phyloP scores from a whole-genome alignment of 2,888 invertebrate species.

The Glaucopsyche alexis region DNA sequence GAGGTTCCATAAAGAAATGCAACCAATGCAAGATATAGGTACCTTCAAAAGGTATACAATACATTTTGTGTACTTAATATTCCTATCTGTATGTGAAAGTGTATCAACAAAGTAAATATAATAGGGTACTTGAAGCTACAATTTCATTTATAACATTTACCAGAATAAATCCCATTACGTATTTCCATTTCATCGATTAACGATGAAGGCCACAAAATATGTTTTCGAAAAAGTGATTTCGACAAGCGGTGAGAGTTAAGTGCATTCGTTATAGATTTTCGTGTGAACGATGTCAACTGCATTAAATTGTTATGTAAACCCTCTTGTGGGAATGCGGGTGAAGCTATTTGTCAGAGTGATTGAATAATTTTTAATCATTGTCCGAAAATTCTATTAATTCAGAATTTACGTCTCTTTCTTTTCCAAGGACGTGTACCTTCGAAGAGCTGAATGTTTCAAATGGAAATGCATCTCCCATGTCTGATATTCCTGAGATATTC shows the following conservation, averaged over 20 bases:
- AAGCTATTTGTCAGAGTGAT: background rate
- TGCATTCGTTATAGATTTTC: background rate
- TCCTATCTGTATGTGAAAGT: too few species aligned
- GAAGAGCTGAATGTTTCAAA: background rate
- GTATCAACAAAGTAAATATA: too few species aligned
- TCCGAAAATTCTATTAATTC: background rate
- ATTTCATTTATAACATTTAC: background rate
- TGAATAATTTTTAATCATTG: background rate
- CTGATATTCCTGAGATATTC: conserved; percentile 7
- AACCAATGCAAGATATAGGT: too few species aligned
- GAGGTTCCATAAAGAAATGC: too few species aligned
- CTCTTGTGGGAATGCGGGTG: background rate
- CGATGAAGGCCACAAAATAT: background rate
- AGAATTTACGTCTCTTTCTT: background rate
- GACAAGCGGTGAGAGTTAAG: conserved; percentile 3
- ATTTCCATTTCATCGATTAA: conserved; percentile 1
- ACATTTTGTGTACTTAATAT: too few species aligned
- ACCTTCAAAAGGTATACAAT: too few species aligned
- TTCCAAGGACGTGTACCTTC: background rate
- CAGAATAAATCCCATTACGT: background rate
- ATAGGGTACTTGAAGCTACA: too few species aligned
- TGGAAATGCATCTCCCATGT: background rate
- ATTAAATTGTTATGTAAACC: conserved; percentile 13
- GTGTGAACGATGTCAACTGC: conserved; percentile 14
- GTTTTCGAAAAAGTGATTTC: background rate